These are phyloP conservation scores for Turritopsis rubra DNA, from an alignment of 30 jellyfish, hydroid and myxozoan species.

Conservation along the genomic window DNA sequence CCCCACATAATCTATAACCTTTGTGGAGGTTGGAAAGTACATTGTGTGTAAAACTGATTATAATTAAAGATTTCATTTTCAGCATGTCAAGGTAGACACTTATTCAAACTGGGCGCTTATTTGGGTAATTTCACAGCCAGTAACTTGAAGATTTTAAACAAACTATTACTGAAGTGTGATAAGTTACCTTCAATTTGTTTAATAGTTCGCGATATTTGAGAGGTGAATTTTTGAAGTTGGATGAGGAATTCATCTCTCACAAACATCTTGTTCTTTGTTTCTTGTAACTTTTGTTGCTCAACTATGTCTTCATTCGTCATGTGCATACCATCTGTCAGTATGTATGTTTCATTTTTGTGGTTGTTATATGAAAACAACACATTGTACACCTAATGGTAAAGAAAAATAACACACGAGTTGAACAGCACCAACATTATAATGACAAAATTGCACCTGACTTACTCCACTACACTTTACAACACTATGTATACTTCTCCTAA, in stretches of 20 bases:
- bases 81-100: too few relatives aligned
- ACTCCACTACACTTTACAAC: neutral
- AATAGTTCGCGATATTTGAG: conserved; percentile 64
- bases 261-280: conserved; percentile 45
- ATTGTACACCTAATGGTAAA: conserved; percentile 46
- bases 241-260: conserved; percentile 85
- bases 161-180: too few relatives aligned
- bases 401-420: neutral
- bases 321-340: conserved; percentile 31
- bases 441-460: too few relatives aligned
- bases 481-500: too few relatives aligned
- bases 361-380: conserved; percentile 61
- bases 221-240: conserved; percentile 69
- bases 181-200: conserved; percentile 83
- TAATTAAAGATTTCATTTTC: too few relatives aligned
- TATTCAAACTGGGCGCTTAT: too few relatives aligned
- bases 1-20: too few relatives aligned
- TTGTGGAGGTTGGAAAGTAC: too few relatives aligned
- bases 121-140: neutral
- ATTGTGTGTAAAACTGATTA: too few relatives aligned
- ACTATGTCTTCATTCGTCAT: conserved; percentile 55
- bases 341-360: conserved; percentile 61
- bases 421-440: neutral
- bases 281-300: conserved; percentile 66
- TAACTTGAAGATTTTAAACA: neutral